Conservation (phyloP, 2,888 invertebrate genomes). For the Elaeidobius kamerunicus region DNA sequence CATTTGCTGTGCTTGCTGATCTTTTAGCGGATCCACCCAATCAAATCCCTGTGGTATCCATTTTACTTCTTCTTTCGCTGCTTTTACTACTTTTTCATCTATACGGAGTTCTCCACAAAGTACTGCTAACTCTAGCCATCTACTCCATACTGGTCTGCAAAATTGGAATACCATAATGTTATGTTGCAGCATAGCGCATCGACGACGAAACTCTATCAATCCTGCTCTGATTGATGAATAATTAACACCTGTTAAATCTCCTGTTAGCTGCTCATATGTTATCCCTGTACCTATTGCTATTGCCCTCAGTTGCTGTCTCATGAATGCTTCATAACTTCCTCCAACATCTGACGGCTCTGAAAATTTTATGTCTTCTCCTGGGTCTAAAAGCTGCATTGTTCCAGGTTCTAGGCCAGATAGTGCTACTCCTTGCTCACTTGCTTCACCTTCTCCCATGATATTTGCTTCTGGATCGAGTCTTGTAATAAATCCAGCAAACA, state of each 20-base stretch:
- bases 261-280: slow-evolving; percentile 11
- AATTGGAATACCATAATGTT: slow-evolving; percentile 9
- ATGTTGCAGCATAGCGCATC: slow-evolving; percentile 9
- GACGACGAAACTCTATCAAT: slow-evolving; percentile 14
- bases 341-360: slow-evolving; percentile 11
- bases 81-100: slow-evolving; percentile 14
- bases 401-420: slow-evolving; percentile 16
- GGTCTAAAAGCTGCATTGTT: slow-evolving; percentile 21
- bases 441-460: slow-evolving; percentile 16
- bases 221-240: slow-evolving; percentile 16
- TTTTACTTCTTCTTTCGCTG: slow-evolving; percentile 17
- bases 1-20: slow-evolving; percentile 18
- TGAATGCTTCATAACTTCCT: slow-evolving; percentile 10
- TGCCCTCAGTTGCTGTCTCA: slow-evolving; percentile 10
- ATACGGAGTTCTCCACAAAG: slow-evolving; percentile 10
- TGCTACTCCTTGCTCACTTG: slow-evolving; percentile 19
- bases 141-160: slow-evolving; percentile 8
- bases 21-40: slow-evolving; percentile 18
- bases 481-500: slow-evolving; percentile 15
- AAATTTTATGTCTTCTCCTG: slow-evolving; percentile 13
- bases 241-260: slow-evolving; percentile 13
- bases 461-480: slow-evolving; percentile 21
- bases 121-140: slow-evolving; percentile 14
- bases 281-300: slow-evolving; percentile 11
- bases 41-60: slow-evolving; percentile 19